Evolutionary conservation across 2,113 vertebrate species (phyloP).

Genomic region (Corydoras sp.): DNA sequence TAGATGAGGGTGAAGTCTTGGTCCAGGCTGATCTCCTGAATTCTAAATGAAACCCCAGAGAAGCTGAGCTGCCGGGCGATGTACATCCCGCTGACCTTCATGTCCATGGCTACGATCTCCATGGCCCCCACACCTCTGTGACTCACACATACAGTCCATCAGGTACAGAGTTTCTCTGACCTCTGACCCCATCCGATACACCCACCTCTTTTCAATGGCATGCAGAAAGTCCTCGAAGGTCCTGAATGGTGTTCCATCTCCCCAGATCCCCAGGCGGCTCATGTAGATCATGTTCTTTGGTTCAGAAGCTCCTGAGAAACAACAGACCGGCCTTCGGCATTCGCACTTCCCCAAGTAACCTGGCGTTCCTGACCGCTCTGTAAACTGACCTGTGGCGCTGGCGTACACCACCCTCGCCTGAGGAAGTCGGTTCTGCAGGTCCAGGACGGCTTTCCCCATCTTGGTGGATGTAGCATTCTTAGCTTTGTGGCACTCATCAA

Average conservation of each 20-base stretch:
- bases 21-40: slow-evolving; percentile 89
- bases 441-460: slow-evolving; percentile 96
- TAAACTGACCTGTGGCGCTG: slow-evolving; percentile 86
- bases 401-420: slow-evolving; percentile 91
- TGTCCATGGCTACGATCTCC: slow-evolving; percentile 99
- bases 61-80: slow-evolving; percentile 98
- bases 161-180: background rate
- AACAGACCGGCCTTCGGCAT: background rate
- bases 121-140: slow-evolving; percentile 92
- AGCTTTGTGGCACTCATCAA: slow-evolving; percentile 99
- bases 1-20: slow-evolving; percentile 81
- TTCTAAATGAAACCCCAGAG: slow-evolving; percentile 89
- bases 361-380: accelerated
- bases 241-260: slow-evolving; percentile 89
- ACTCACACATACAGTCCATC: slow-evolving; percentile 1
- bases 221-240: slow-evolving; percentile 94
- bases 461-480: slow-evolving; percentile 97
- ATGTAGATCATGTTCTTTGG: slow-evolving; percentile 99
- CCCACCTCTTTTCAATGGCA: slow-evolving; percentile 92
- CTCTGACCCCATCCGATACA: background rate
- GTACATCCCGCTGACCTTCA: slow-evolving; percentile 99
- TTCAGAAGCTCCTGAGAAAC: slow-evolving; percentile 86
- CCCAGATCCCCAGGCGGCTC: slow-evolving; percentile 98
- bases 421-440: slow-evolving; percentile 92
- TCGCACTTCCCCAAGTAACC: too few species aligned